phyloP scores from a whole-genome alignment of 2,888 invertebrate genomes.

The Melangyna quadrimaculata region DNA sequence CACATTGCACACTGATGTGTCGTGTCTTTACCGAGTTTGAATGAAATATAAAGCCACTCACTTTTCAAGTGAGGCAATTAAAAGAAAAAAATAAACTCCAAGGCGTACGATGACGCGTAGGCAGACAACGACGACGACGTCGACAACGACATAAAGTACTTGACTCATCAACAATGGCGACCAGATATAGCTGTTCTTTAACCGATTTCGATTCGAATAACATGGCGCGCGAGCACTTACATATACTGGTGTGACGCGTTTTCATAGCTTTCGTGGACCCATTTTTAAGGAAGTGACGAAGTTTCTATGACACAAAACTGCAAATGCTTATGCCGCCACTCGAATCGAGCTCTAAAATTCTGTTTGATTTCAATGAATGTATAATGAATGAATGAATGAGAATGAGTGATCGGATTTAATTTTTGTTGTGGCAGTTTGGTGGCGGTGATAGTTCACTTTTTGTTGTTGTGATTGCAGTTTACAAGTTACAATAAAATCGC shows the following conservation, averaged over 20 bases:
- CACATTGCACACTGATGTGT: conserved; percentile 1
- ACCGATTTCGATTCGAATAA: conserved; percentile 5
- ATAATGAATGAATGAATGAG: conserved; percentile 37
- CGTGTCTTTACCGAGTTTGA: background rate
- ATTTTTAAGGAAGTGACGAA: background rate
- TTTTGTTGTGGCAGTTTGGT: conserved; percentile 20
- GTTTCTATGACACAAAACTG: conserved; percentile 2
- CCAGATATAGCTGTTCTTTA: conserved; percentile 17
- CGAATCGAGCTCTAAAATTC: background rate
- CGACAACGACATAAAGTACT: conserved; percentile 24
- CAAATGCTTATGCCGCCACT: background rate
- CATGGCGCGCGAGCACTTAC: background rate
- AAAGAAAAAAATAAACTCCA: conserved; percentile 11
- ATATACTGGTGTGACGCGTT: conserved; percentile 19
- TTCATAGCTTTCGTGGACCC: conserved; percentile 31
- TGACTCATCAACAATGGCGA: conserved; percentile 53
- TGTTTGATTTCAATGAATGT: conserved; percentile 27
- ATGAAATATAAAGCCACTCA: conserved; percentile 44
- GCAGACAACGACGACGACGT: conserved; percentile 1
- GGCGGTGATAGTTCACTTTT: conserved; percentile 23
- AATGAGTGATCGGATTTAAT: conserved; percentile 34
- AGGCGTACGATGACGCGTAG: conserved; percentile 45
- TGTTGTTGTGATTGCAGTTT: background rate
- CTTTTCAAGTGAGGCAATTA: conserved; percentile 55
- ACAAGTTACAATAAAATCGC: conserved; percentile 46